Percentiles rank a stretch among this genome's conserved stretches.
Evolutionary conservation across 2,797 vertebrate genomes (phyloP).

Genomic region (Sebastes iracundus): DNA sequence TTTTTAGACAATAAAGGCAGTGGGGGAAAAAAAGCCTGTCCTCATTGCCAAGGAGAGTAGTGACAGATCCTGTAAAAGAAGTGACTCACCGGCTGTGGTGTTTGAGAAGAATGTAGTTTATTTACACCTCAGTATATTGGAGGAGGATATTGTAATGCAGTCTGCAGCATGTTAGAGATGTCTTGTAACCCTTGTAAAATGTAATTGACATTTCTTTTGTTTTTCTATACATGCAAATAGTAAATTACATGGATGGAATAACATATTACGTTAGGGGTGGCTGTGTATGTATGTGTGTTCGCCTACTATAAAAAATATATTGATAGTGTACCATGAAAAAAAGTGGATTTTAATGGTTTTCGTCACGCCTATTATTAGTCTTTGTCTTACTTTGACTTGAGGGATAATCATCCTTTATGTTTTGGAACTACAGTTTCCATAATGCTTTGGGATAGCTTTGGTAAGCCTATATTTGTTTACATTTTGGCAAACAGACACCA

Average conservation of each 20-base stretch:
- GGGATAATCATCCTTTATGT: background rate
- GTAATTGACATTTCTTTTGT: background rate
- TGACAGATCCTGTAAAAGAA: conserved; percentile 39
- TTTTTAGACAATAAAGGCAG: conserved; percentile 52
- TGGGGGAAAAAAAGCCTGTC: background rate
- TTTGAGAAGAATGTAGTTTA: conserved; percentile 29
- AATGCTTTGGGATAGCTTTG: background rate
- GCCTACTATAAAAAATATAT: background rate
- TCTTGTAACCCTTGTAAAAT: background rate
- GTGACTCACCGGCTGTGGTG: conserved; percentile 26
- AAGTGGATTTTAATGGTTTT: background rate
- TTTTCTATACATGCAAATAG: background rate
- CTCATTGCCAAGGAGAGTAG: conserved; percentile 25
- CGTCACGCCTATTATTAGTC: background rate
- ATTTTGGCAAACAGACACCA: background rate
- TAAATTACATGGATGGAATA: background rate
- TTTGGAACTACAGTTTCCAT: background rate
- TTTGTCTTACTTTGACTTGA: background rate
- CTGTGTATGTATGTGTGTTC: background rate
- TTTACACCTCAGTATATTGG: conserved; percentile 23
- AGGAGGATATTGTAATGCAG: background rate
- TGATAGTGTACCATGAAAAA: background rate
- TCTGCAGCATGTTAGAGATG: background rate
- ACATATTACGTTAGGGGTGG: background rate
- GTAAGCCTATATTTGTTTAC: background rate